Percentiles rank a stretch among this genome's conserved stretches.
phyloP scores from a whole-genome alignment of 2,797 vertebrate genomes.

The Buceros bicornis region DNA sequence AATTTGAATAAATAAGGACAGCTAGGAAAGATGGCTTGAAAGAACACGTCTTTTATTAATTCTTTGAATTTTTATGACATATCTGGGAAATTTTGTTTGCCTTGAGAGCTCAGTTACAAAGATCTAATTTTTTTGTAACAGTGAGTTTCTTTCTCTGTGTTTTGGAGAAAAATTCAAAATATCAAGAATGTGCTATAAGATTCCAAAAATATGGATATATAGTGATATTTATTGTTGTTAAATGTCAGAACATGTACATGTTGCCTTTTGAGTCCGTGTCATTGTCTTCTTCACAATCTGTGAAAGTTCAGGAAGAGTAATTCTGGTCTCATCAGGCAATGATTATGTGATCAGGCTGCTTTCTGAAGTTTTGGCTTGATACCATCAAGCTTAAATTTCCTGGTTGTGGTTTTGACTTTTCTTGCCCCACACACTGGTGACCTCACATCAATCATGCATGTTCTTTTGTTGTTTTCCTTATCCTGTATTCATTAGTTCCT shows the following conservation, averaged over 20 bases:
- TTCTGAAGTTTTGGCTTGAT: not conserved
- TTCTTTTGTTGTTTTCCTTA: not conserved
- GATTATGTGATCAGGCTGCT: not conserved
- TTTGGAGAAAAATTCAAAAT: not conserved
- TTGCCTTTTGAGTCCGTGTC: not conserved
- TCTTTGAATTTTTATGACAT: not conserved
- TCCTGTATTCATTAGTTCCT: not conserved
- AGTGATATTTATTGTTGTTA: not conserved
- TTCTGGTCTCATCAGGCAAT: not conserved
- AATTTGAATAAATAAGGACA: not conserved
- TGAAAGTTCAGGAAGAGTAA: not conserved
- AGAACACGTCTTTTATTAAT: not conserved
- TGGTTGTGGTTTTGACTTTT: not conserved
- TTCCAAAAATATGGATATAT: not conserved
- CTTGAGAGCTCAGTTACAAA: not conserved
- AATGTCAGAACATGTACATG: not conserved
- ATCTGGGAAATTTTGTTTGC: not conserved
- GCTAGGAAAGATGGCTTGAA: not conserved
- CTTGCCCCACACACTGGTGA: not conserved
- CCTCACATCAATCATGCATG: not conserved
- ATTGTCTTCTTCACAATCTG: not conserved
- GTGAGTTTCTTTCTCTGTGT: not conserved
- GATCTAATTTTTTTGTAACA: not conserved
- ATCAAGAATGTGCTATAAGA: not conserved
- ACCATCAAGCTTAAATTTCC: not conserved